phyloP scores from a whole-genome alignment of 37 sponge, comb jelly and placozoan genomes.

The Oopsacas minuta region DNA sequence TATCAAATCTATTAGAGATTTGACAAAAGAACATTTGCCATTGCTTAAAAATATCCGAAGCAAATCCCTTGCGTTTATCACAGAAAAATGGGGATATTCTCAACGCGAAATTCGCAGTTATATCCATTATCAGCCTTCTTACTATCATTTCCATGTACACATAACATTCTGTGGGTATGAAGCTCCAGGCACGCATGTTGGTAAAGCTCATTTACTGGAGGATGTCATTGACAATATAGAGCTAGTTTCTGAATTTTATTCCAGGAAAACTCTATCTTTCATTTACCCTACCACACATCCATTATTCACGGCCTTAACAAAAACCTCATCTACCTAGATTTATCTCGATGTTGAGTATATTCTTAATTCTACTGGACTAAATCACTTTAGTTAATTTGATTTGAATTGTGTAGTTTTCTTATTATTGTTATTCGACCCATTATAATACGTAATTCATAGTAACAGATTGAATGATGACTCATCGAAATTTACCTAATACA shows the following conservation, averaged over 20 bases:
- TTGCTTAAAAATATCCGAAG: slow-evolving; percentile 49
- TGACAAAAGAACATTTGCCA: slow-evolving; percentile 47
- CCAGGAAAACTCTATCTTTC: slow-evolving; percentile 55
- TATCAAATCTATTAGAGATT: slow-evolving; percentile 59
- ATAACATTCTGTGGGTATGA: slow-evolving; percentile 55
- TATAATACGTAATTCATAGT: too few relatives aligned
- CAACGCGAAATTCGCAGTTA: slow-evolving; percentile 49
- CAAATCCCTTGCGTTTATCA: slow-evolving; percentile 37
- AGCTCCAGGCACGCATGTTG: slow-evolving; percentile 44
- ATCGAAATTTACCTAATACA: too few relatives aligned
- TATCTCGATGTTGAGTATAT: too few relatives aligned
- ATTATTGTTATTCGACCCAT: too few relatives aligned
- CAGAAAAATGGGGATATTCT: slow-evolving; percentile 39
- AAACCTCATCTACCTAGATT: background rate
- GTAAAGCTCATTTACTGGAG: slow-evolving; percentile 62
- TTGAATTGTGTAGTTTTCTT: too few relatives aligned
- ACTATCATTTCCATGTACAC: slow-evolving; percentile 95
- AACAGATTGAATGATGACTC: too few relatives aligned
- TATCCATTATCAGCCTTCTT: slow-evolving; percentile 95
- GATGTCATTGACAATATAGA: slow-evolving; percentile 90
- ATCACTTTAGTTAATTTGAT: too few relatives aligned
- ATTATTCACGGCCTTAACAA: background rate
- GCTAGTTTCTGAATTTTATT: slow-evolving; percentile 52
- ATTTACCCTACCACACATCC: slow-evolving; percentile 35
- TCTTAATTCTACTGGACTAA: too few relatives aligned